Percentiles rank a stretch among this genome's conserved stretches.
phyloP scores from a whole-genome alignment of 2,797 vertebrate genomes.

The Podargus strigoides region DNA sequence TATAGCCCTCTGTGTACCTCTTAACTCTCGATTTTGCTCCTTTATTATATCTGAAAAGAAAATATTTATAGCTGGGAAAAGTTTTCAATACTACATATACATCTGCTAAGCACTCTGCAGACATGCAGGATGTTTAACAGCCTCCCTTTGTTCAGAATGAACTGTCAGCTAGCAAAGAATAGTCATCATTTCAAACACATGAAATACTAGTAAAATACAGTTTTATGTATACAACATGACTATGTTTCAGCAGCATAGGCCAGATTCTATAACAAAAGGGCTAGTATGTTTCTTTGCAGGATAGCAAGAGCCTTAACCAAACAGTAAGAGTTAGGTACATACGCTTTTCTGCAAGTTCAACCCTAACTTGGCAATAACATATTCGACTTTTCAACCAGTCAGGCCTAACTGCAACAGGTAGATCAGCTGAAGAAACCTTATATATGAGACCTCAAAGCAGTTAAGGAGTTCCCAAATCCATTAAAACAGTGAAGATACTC shows the following conservation, averaged over 20 bases:
- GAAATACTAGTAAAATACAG: not conserved
- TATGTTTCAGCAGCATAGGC: not conserved
- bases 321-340: not conserved
- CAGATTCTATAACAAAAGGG: not conserved
- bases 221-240: not conserved
- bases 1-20: conserved; percentile 95
- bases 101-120: not conserved
- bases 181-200: not conserved
- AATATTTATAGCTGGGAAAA: not conserved
- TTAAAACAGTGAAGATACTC: not conserved
- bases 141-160: not conserved
- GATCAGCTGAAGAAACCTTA: not conserved
- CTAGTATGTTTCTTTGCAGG: not conserved
- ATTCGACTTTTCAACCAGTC: not conserved
- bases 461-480: not conserved
- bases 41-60: conserved; percentile 88
- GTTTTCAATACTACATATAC: not conserved
- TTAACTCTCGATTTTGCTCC: conserved; percentile 92
- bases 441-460: not conserved
- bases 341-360: not conserved
- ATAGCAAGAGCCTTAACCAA: not conserved
- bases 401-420: not conserved
- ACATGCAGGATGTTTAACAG: not conserved
- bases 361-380: not conserved
- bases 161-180: not conserved